Evolutionary conservation across 2,797 vertebrate species (phyloP).

Genomic region (Centroberyx gerrardi): DNA sequence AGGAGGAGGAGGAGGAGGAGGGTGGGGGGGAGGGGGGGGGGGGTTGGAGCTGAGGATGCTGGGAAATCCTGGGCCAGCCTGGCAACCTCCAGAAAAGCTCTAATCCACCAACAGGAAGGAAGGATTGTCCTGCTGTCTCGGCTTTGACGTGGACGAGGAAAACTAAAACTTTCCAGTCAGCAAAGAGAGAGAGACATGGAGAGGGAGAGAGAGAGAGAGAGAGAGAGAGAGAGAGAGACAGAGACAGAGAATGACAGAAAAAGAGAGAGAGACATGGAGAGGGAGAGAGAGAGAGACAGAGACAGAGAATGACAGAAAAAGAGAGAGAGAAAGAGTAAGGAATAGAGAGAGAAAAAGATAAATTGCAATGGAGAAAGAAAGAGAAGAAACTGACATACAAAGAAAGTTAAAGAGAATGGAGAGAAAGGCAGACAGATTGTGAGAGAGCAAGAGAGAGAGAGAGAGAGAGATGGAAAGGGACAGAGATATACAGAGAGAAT

Average conservation of each 20-base stretch:
- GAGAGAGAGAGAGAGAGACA: no score
- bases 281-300: background rate
- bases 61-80: constrained; percentile 60
- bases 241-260: background rate
- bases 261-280: background rate
- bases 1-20: constrained; percentile 36
- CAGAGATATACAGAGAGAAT: no score
- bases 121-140: constrained; percentile 53
- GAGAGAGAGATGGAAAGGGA: no score
- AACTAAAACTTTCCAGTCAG: background rate
- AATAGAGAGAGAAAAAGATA: no score
- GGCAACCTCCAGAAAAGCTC: constrained; percentile 49
- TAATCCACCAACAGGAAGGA: constrained; percentile 66
- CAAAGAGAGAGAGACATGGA: background rate
- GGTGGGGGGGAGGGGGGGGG: constrained; percentile 2
- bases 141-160: constrained; percentile 8
- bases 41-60: constrained; percentile 42
- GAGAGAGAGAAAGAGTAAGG: background rate
- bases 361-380: no score
- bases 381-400: no score
- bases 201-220: no score
- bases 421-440: background rate
- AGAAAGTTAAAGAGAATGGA: no score
- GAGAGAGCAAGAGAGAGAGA: no score
- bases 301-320: background rate